These are phyloP conservation scores for Lymantria dispar DNA, from an alignment of 2,888 invertebrate genomes.

Conservation along the genomic window DNA sequence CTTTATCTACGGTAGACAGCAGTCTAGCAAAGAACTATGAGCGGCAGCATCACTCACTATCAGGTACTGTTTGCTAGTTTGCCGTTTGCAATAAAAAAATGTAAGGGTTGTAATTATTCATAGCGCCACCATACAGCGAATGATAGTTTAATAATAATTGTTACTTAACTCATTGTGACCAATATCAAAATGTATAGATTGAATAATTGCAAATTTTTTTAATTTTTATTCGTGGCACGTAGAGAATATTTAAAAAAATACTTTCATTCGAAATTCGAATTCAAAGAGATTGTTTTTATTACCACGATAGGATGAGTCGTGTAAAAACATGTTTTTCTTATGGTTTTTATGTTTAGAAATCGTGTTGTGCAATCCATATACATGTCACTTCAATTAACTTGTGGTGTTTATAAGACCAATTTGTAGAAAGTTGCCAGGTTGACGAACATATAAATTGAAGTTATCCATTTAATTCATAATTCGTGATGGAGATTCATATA, in stretches of 20 bases:
- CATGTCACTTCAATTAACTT: conserved; percentile 49
- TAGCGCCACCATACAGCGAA: no score
- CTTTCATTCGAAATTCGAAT: neutral
- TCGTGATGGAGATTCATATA: conserved; percentile 17
- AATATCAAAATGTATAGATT: no score
- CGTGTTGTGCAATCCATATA: conserved; percentile 48
- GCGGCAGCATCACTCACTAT: no score
- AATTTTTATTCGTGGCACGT: no score
- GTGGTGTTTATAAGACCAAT: conserved; percentile 39
- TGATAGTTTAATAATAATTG: no score
- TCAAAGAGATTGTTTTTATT: neutral
- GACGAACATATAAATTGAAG: conserved; percentile 43
- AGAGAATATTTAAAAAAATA: neutral
- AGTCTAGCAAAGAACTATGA: no score
- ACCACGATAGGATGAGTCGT: neutral
- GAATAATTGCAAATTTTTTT: no score
- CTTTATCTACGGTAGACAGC: no score
- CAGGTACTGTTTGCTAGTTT: no score
- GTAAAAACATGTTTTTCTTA: conserved; percentile 16
- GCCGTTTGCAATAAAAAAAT: no score
- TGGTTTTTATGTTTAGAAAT: conserved; percentile 45
- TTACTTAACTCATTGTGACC: no score
- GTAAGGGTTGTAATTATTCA: no score
- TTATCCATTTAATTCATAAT: conserved; percentile 30
- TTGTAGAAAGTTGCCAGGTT: conserved; percentile 52